A percentile compares a stretch with the other conserved stretches of the same genome.
Evolutionary conservation across 2,888 invertebrate genomes (phyloP).

Genomic region (Mythimna vitellina): DNA sequence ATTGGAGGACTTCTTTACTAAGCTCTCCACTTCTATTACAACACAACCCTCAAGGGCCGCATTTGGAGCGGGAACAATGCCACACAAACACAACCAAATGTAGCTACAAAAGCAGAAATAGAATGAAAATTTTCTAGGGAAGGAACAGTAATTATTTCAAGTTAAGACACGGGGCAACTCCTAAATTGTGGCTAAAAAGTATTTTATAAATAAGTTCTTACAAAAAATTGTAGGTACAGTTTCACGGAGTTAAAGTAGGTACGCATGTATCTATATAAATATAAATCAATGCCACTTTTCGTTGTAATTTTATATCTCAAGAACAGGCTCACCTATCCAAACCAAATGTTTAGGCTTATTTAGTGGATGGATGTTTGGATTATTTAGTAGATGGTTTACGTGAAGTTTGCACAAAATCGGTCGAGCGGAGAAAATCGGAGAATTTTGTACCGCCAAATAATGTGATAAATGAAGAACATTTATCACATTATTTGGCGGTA

Average conservation of each 20-base stretch:
- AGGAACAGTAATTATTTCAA: constrained; percentile 35
- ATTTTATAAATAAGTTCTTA: neutral
- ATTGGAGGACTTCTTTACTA: neutral
- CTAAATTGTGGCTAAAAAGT: constrained; percentile 30
- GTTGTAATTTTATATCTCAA: no score
- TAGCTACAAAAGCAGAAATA: constrained; percentile 11
- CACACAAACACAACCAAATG: constrained; percentile 18
- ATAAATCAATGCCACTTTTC: no score
- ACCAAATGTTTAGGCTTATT: no score
- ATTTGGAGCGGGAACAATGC: constrained; percentile 1
- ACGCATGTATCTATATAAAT: no score
- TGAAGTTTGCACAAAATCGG: no score
- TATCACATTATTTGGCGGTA: no score
- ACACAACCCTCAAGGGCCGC: constrained; percentile 22
- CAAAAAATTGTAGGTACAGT: neutral
- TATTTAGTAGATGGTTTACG: no score
- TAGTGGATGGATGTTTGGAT: no score
- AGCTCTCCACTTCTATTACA: constrained; percentile 17
- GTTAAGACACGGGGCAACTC: constrained; percentile 18
- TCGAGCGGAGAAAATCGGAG: no score
- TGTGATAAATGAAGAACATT: no score
- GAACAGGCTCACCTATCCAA: no score
- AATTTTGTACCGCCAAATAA: no score
- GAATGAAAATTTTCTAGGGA: neutral
- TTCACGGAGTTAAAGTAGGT: neutral